These are phyloP conservation scores for Neelides folsomi DNA, from an alignment of 2,888 invertebrate genomes.

Conservation along the genomic window DNA sequence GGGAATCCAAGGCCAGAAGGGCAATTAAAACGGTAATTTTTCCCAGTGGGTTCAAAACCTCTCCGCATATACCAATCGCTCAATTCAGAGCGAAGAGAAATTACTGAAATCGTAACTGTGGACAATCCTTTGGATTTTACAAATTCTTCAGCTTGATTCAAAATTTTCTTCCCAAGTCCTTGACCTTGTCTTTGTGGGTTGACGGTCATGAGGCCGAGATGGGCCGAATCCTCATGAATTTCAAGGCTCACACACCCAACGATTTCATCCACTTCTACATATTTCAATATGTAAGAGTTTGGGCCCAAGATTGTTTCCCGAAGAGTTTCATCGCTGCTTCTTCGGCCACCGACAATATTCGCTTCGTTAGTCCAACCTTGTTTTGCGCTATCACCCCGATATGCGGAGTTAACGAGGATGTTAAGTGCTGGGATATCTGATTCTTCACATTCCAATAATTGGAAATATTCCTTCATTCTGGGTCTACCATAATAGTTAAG, in stretches of 20 bases:
- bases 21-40: too few species aligned
- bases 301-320: constrained; percentile 7
- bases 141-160: constrained; percentile 11
- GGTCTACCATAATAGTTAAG: too few species aligned
- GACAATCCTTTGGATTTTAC: constrained; percentile 4
- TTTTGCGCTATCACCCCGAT: constrained; percentile 15
- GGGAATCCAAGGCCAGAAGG: too few species aligned
- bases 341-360: constrained; percentile 13
- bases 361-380: constrained; percentile 20
- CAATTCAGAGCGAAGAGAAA: background rate
- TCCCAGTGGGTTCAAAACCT: too few species aligned
- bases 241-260: constrained; percentile 17
- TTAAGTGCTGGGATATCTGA: constrained; percentile 12
- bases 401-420: constrained; percentile 15
- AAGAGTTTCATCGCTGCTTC: constrained; percentile 7
- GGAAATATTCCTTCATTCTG: too few species aligned
- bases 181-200: constrained; percentile 12
- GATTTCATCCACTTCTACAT: constrained; percentile 8
- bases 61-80: too few species aligned
- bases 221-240: constrained; percentile 5
- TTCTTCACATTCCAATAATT: background rate
- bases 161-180: constrained; percentile 17
- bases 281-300: constrained; percentile 9
- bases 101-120: background rate
- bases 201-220: constrained; percentile 19